Conservation (phyloP, 2,888 invertebrate species). For the Drosophila peninsularis region DNA sequence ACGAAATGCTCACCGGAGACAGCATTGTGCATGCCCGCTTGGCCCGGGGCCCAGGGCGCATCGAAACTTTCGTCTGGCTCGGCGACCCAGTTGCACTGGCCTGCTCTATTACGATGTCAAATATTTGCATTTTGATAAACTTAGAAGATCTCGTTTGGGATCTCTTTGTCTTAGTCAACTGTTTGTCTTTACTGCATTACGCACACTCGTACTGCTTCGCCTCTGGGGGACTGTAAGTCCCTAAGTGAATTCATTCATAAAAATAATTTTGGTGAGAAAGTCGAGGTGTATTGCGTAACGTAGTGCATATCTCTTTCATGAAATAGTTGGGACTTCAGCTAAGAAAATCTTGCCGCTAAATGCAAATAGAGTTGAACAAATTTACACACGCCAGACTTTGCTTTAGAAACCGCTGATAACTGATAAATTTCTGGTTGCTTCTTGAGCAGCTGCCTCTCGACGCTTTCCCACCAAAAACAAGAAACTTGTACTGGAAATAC, state of each 20-base stretch:
- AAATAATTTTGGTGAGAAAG: slow-evolving; percentile 64
- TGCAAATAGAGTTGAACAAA: slow-evolving; percentile 64
- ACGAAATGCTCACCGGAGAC: slow-evolving; percentile 23
- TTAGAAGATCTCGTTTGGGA: slow-evolving; percentile 36
- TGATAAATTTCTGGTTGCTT: slow-evolving; percentile 25
- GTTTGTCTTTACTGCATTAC: slow-evolving; percentile 81
- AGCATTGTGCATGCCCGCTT: slow-evolving; percentile 12
- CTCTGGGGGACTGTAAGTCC: neutral
- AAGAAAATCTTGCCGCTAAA: slow-evolving; percentile 70
- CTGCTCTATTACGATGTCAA: slow-evolving; percentile 45
- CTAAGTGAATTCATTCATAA: slow-evolving; percentile 71
- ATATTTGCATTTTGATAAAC: slow-evolving; percentile 68
- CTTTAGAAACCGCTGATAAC: slow-evolving; percentile 52
- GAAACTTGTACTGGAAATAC: slow-evolving; percentile 28
- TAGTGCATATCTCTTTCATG: slow-evolving; percentile 33
- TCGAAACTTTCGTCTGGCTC: slow-evolving; percentile 4
- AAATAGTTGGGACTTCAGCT: slow-evolving; percentile 51
- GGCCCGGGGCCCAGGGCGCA: neutral
- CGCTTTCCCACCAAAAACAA: slow-evolving; percentile 53
- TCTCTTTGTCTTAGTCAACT: slow-evolving; percentile 37
- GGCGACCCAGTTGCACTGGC: slow-evolving; percentile 66
- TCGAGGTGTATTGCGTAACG: slow-evolving; percentile 32
- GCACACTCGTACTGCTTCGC: slow-evolving; percentile 72
- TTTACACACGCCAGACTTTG: slow-evolving; percentile 42
- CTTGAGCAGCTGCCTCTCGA: slow-evolving; percentile 51